phyloP scores from a whole-genome alignment of 2,888 invertebrate genomes.

The Coronaproctus castanopsis region DNA sequence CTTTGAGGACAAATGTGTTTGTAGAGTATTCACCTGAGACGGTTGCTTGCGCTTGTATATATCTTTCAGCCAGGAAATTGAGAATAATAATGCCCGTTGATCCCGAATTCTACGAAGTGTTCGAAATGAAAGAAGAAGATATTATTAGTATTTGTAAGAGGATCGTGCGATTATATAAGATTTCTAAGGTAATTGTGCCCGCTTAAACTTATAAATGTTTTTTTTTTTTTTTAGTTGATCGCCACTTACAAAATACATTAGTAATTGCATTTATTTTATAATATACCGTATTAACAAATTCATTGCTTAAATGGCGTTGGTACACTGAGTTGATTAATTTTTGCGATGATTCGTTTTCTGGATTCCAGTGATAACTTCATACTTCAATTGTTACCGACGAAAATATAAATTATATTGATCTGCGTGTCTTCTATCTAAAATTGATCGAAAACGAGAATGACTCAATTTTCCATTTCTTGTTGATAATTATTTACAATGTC shows the following conservation, averaged over 20 bases:
- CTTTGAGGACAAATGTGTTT: conserved; percentile 88
- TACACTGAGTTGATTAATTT: no score
- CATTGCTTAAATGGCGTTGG: no score
- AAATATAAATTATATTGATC: background rate
- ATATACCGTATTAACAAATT: no score
- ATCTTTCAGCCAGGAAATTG: conserved; percentile 73
- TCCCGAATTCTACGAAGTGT: conserved; percentile 77
- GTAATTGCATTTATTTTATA: no score
- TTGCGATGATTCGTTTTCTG: no score
- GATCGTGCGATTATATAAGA: conserved; percentile 63
- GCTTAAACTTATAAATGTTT: background rate
- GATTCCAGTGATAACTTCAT: no score
- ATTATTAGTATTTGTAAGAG: conserved; percentile 64
- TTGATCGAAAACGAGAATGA: no score
- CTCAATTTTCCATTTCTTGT: no score
- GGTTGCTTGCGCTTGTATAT: conserved; percentile 98
- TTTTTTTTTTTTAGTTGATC: no score
- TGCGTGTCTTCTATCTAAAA: background rate
- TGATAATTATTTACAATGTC: no score
- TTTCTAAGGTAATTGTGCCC: conserved; percentile 45
- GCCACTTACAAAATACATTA: background rate
- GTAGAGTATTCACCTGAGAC: conserved; percentile 89
- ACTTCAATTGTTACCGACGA: background rate
- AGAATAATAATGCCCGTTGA: conserved; percentile 64
- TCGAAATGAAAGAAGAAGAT: conserved; percentile 61